Base-by-base conservation (phyloP, 2,888 invertebrate genomes). In the Amitus sp. region DNA sequence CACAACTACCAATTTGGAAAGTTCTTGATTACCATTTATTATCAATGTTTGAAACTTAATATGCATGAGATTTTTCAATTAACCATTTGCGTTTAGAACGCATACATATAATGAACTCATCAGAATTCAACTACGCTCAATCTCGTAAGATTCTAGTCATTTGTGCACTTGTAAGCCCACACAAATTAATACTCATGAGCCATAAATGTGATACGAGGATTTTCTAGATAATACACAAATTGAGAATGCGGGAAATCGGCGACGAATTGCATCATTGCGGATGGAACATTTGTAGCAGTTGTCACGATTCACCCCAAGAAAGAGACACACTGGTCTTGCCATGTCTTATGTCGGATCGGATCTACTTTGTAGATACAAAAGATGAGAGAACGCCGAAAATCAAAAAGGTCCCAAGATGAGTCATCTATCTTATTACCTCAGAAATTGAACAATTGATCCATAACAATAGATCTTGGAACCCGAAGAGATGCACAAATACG, bases 201-300 rank as follows among this genome's bases (percentile, higher is more conserved):
- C n/a, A n/a, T n/a, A n/a, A n/a, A n/a, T n/a, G n/a, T n/a, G n/a
- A n/a, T n/a, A n/a, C n/a, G n/a, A n/a, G n/a, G n/a, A n/a, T 13
- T 17, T 9, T 42, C 17, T 77, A 97, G 97, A 90, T 98, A 2
- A 90, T 98, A 40, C 91, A 94, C 78, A 90, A 95, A 15, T 87
- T 95, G 0, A 87, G 88, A 72, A 91, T 96, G 72, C 91, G 90
- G 6, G 82, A 90, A 62, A 82, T 85, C 2, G 91, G 90, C 0
- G 95, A 98, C 74, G 98, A 98, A 79, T 83, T 98, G 0, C 98
- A 98, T 79, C 98, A 98, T 79, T 90, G 91, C 37, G 98, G 98
- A 0, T 98, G 98, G 98, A 98, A 98, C 79, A 90, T 95, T 0
- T 98, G 98, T 80, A 95, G 96, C 69, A 96, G 96, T 81, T 98